Evolutionary conservation across 2,888 invertebrate genomes (phyloP).

Genomic region (Villa cingulata): DNA sequence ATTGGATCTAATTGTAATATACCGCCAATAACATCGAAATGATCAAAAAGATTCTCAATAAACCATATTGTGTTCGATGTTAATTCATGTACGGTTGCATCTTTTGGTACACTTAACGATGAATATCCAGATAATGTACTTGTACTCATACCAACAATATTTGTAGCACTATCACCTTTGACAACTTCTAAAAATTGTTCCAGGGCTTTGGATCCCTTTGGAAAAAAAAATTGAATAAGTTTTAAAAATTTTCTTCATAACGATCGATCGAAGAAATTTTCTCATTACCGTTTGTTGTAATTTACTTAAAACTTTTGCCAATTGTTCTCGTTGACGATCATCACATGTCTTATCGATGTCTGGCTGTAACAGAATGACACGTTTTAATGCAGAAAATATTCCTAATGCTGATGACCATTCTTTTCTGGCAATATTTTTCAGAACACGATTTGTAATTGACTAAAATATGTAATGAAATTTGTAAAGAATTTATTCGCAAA

Average conservation of each 20-base stretch:
- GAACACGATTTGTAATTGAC: conserved; percentile 59
- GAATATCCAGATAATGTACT: conserved; percentile 24
- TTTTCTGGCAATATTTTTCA: conserved; percentile 59
- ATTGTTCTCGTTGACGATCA: conserved; percentile 52
- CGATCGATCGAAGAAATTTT: too few species aligned
- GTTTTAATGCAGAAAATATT: conserved; percentile 70
- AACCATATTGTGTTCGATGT: conserved; percentile 90
- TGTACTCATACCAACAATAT: conserved; percentile 43
- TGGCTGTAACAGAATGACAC: conserved; percentile 59
- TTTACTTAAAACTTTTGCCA: conserved; percentile 58
- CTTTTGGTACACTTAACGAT: conserved; percentile 55
- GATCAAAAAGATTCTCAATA: conserved; percentile 70
- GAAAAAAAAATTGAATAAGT: too few species aligned
- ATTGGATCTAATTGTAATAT: conserved; percentile 48
- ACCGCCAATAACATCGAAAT: conserved; percentile 55
- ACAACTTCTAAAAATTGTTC: conserved; percentile 90
- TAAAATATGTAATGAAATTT: conserved; percentile 25
- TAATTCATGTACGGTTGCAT: conserved; percentile 95
- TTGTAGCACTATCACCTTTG: conserved; percentile 58
- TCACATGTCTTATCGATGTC: conserved; percentile 69
- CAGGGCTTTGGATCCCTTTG: conserved; percentile 80
- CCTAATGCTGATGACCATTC: conserved; percentile 69
- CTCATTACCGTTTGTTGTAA: conserved; percentile 54
- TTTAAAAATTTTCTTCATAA: conserved; percentile 8
- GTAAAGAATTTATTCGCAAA: neutral